phyloP scores from a whole-genome alignment of 1,140 invertebrate genomes.

The Panulirus ornatus region DNA sequence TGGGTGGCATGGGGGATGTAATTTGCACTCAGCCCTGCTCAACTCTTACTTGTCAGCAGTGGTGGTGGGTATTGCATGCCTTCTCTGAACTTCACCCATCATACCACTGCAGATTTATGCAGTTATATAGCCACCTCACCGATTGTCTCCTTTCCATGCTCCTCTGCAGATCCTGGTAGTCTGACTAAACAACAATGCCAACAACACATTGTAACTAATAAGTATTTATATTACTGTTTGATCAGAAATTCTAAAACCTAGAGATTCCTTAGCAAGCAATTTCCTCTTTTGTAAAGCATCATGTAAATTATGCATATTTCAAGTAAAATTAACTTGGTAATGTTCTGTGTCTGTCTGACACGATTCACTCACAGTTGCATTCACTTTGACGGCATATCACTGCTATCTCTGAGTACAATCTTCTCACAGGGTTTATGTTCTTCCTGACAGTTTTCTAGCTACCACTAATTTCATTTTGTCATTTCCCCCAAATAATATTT shows the following conservation, averaged over 20 bases:
- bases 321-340: conserved; percentile 69
- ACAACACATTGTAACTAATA: conserved; percentile 72
- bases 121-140: conserved; percentile 33
- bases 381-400: conserved; percentile 54
- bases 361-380: conserved; percentile 60
- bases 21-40: conserved; percentile 26
- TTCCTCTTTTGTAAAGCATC: conserved; percentile 71
- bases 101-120: conserved; percentile 31
- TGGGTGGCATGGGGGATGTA: conserved; percentile 20
- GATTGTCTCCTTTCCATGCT: conserved; percentile 48
- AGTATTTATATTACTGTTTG: conserved; percentile 73
- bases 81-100: conserved; percentile 7
- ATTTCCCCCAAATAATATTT: not conserved
- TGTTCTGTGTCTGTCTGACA: conserved; percentile 55
- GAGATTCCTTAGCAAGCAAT: conserved; percentile 71
- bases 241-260: conserved; percentile 73
- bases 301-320: conserved; percentile 72
- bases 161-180: conserved; percentile 60
- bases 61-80: conserved; percentile 27
- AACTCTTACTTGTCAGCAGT: not conserved
- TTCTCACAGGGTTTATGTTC: conserved; percentile 3
- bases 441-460: not conserved
- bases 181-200: conserved; percentile 72
- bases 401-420: conserved; percentile 17
- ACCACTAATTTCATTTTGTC: not conserved